These are phyloP conservation scores for Stenotaenia linearis DNA, from an alignment of 2,888 invertebrate genomes.

Conservation along the genomic window DNA sequence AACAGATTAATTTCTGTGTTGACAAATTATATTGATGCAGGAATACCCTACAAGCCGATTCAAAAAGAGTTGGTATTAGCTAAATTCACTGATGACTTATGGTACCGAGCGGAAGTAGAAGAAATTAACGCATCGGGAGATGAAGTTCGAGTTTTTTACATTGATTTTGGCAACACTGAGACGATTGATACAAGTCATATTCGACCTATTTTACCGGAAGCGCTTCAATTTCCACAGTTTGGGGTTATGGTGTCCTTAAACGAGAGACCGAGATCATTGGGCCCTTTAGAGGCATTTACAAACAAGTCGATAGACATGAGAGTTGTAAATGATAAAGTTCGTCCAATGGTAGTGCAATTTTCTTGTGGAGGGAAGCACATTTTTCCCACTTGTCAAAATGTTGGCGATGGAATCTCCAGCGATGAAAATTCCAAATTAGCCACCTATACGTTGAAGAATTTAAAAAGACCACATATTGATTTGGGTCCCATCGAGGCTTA, in stretches of 20 bases:
- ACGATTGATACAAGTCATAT: neutral
- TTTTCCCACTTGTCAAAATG: no score
- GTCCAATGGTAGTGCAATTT: neutral
- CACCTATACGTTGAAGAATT: neutral
- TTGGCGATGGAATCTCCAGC: no score
- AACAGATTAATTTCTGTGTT: no score
- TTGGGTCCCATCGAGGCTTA: neutral
- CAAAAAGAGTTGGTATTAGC: neutral
- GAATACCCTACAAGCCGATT: neutral
- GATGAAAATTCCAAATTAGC: no score
- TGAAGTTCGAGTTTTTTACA: neutral
- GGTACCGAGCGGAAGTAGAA: neutral
- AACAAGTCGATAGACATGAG: neutral
- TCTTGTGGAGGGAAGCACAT: neutral
- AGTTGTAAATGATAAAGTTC: neutral
- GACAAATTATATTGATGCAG: neutral
- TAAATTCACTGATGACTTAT: neutral
- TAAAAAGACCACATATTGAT: neutral
- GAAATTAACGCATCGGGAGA: neutral
- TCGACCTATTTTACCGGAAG: neutral
- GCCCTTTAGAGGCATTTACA: neutral
- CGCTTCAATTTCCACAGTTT: neutral
- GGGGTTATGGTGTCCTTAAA: neutral
- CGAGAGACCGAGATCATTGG: neutral
- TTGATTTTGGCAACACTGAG: neutral